A percentile compares a stretch with the other conserved stretches of the same genome.
Conservation (phyloP, 2,797 vertebrate genomes). For the Pempheris klunzingeri region DNA sequence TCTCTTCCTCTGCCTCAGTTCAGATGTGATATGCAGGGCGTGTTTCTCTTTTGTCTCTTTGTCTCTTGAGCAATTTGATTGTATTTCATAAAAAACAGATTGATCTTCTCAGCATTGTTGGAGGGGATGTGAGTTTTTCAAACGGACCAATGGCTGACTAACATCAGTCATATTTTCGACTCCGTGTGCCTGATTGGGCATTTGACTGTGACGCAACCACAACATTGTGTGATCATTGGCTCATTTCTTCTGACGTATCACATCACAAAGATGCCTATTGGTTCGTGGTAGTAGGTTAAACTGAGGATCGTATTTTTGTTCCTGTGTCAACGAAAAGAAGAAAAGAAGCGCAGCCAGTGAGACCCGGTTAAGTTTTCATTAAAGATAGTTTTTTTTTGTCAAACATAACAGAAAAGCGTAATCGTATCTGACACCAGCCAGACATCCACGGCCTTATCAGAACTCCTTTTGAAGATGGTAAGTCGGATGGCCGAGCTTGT, state of each 20-base stretch:
- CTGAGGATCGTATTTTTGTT: slow-evolving; percentile 87
- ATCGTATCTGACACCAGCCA: slow-evolving; percentile 36
- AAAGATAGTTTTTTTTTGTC: slow-evolving; percentile 29
- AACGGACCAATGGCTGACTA: slow-evolving; percentile 80
- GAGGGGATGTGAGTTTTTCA: slow-evolving; percentile 81
- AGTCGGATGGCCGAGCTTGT: slow-evolving; percentile 58
- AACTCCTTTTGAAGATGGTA: slow-evolving; percentile 79
- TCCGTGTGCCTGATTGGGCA: slow-evolving; percentile 53
- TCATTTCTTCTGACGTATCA: slow-evolving; percentile 21
- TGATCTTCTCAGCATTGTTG: slow-evolving; percentile 17
- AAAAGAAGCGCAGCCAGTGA: slow-evolving; percentile 65
- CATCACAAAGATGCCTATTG: slow-evolving; percentile 70
- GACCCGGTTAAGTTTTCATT: slow-evolving; percentile 55
- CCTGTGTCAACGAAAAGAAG: slow-evolving; percentile 87
- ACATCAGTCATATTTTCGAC: slow-evolving; percentile 48
- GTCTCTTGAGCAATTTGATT: neutral
- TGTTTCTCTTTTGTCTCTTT: neutral
- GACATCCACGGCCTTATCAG: slow-evolving; percentile 24
- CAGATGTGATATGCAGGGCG: no score
- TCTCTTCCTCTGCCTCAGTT: neutral
- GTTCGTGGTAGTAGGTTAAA: slow-evolving; percentile 70
- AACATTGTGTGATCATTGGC: slow-evolving; percentile 63
- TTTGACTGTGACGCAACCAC: neutral
- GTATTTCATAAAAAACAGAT: neutral
- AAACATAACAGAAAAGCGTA: slow-evolving; percentile 23